Evolutionary conservation across 2,888 invertebrate genomes (phyloP).

Genomic region (Melanargia galathea): DNA sequence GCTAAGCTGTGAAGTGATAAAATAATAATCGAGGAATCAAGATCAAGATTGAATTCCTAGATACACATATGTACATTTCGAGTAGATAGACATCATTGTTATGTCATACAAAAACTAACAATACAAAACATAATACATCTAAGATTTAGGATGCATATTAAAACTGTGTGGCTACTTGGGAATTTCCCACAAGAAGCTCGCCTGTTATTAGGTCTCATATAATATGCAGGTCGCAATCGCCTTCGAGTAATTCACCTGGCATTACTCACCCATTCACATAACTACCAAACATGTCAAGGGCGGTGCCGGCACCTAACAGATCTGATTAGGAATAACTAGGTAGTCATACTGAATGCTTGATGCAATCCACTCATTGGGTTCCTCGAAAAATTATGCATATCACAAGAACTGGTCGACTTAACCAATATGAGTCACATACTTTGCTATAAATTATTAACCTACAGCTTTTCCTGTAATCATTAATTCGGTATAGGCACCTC

Average conservation of each 20-base stretch:
- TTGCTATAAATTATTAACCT: slow-evolving; percentile 36
- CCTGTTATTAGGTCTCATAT: slow-evolving; percentile 27
- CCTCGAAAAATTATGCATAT: slow-evolving; percentile 64
- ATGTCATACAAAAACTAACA: not conserved
- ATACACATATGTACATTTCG: not conserved
- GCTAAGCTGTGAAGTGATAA: too few relatives aligned
- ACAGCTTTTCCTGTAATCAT: slow-evolving; percentile 29
- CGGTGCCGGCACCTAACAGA: slow-evolving; percentile 44
- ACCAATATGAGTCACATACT: slow-evolving; percentile 58
- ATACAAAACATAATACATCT: not conserved
- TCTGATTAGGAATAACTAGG: slow-evolving; percentile 22
- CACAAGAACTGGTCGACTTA: slow-evolving; percentile 59
- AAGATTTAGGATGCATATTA: not conserved
- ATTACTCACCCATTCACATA: slow-evolving; percentile 60
- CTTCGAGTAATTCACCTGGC: slow-evolving; percentile 31
- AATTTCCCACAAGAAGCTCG: slow-evolving; percentile 27
- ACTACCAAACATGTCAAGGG: slow-evolving; percentile 54
- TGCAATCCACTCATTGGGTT: slow-evolving; percentile 61
- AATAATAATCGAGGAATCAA: too few relatives aligned
- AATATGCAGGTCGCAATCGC: slow-evolving; percentile 35
- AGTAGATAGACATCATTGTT: not conserved
- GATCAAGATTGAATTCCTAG: not conserved
- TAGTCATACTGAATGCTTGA: slow-evolving; percentile 50
- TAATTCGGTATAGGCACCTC: slow-evolving; percentile 19
- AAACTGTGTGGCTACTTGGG: not conserved